phyloP scores from a whole-genome alignment of 2,797 vertebrate species.

The Pogonophryne albipinna region DNA sequence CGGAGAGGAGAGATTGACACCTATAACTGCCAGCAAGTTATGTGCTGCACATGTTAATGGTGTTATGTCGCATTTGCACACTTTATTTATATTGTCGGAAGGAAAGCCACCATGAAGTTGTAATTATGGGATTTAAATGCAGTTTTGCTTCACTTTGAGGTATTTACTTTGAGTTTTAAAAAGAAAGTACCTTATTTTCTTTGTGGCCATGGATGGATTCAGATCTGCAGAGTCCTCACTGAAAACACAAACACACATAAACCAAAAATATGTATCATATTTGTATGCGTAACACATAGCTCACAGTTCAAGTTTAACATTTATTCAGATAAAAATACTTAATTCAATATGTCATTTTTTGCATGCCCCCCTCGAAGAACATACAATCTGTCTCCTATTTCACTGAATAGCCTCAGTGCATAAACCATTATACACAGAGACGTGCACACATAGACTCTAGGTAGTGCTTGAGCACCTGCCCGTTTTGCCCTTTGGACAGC shows the following conservation, averaged over 20 bases:
- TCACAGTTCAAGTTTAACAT: no score
- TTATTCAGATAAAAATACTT: no score
- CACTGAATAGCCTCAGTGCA: background rate
- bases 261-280: background rate
- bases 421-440: no score
- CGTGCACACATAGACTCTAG: no score
- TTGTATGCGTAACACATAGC: no score
- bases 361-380: no score
- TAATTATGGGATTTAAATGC: background rate
- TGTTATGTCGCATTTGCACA: background rate
- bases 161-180: background rate
- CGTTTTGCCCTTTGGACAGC: no score
- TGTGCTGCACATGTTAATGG: background rate
- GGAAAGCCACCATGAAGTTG: background rate
- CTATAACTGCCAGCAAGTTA: background rate
- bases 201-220: conserved; percentile 21
- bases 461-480: no score
- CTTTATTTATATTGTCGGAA: background rate
- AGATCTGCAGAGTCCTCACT: conserved; percentile 41
- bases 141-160: background rate
- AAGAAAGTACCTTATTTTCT: conserved; percentile 63
- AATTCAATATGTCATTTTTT: no score
- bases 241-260: conserved; percentile 31
- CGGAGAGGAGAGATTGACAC: background rate
- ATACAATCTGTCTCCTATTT: background rate